phyloP scores from a whole-genome alignment of 2,797 vertebrate genomes.

The Eurystomus glaucurus region DNA sequence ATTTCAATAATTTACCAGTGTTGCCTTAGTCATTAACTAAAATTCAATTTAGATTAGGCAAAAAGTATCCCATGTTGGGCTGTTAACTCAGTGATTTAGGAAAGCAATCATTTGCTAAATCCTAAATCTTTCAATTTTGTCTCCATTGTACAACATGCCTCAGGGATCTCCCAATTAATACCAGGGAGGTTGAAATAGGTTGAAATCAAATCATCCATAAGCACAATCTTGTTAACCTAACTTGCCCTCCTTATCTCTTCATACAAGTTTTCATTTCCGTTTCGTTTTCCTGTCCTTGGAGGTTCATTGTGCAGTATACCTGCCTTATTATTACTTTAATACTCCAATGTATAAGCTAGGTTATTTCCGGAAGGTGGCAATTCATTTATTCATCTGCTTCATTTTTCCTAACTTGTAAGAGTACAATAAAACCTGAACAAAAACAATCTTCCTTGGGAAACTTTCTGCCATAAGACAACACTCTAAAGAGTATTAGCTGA shows the following conservation, averaged over 20 bases:
- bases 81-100: neutral
- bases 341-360: neutral
- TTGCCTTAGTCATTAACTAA: neutral
- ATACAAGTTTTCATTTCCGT: neutral
- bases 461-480: neutral
- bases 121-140: neutral
- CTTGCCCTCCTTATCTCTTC: neutral
- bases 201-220: constrained; percentile 31
- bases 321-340: neutral
- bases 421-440: neutral
- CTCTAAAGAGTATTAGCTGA: neutral
- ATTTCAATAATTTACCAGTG: neutral
- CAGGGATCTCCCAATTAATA: neutral
- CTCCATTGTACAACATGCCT: neutral
- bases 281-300: neutral
- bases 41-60: neutral
- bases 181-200: neutral
- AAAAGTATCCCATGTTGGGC: neutral
- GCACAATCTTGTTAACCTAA: neutral
- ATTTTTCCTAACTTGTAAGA: neutral
- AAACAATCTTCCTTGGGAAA: neutral
- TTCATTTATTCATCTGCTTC: neutral
- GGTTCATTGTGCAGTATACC: neutral
- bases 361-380: neutral
- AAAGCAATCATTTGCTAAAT: neutral